Base-by-base conservation (phyloP, 2,888 invertebrate species). In the Rhaphigaster nebulosa region DNA sequence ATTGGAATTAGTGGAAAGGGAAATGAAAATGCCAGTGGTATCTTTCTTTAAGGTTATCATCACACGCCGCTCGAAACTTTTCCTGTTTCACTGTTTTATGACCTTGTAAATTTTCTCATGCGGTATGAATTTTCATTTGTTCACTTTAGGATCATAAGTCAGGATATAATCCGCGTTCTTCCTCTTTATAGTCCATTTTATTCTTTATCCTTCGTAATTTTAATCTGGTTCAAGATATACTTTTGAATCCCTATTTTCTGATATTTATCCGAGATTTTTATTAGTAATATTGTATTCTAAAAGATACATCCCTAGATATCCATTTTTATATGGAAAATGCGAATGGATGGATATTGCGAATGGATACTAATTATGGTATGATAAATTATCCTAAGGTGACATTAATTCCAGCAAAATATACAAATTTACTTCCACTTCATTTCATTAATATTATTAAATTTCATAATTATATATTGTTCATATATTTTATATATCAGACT, bases 121-220 rank as follows among this genome's bases (percentile, higher is more conserved):
- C 6, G 20, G 70, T 23, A 76, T 76, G 70, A 76, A 76, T 76
- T 76, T 76, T 38, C 70, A 76, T 76, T 76, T 38, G 70, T 38
- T 76, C 38, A 18, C 70, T 8, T 76, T 23, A 23, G 20, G 70
- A 20, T 8, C 20, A 13, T 76, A 20, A 76, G 18, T 38, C 26
- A 38, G 5, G 0, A 23, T 76, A 38, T 38, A 38, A 38, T 76
- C 20, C 8, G 34, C 70, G 38, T 76, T 65, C 18, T 38, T 76
- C 38, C 38, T 76, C 34, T 76, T 76, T 38, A 20, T 23, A 3
- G 6, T 76, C 4, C 65, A 65, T 65, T 65, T 65, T 18, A 65
- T 29, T 12, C 18, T 1, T 18, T 29, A 65, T 65, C 3, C 20
- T 1, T 38, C 70, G 38, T 76, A 10, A 76, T 76, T 76, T 76